Percentiles rank a stretch among this genome's conserved stretches.
phyloP scores from a whole-genome alignment of 2,888 invertebrate species.

The Apotomis betuletana region DNA sequence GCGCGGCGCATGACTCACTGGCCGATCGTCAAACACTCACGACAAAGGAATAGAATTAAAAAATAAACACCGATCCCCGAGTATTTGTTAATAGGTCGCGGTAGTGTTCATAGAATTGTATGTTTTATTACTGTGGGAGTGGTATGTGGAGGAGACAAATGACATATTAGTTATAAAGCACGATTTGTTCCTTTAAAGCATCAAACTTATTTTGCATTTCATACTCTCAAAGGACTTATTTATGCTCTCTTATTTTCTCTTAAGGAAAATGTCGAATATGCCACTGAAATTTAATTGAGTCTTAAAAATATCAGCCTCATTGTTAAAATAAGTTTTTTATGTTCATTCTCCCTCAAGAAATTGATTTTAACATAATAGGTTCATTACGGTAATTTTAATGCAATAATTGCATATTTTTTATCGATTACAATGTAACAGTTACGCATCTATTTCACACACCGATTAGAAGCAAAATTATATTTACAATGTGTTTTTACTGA shows the following conservation, averaged over 20 bases:
- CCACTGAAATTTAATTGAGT: no score
- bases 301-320: no score
- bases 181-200: no score
- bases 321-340: no score
- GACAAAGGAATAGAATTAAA: slow-evolving; percentile 73
- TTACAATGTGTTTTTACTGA: slow-evolving; percentile 56
- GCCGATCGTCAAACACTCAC: slow-evolving; percentile 77
- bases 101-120: slow-evolving; percentile 24
- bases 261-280: no score
- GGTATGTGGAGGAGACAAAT: not conserved
- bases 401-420: not conserved
- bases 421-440: not conserved
- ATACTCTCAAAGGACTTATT: no score
- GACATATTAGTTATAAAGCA: not conserved
- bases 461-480: slow-evolving; percentile 42
- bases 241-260: no score
- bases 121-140: slow-evolving; percentile 29
- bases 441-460: slow-evolving; percentile 36
- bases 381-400: not conserved
- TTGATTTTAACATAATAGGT: no score
- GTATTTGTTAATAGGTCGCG: slow-evolving; percentile 46
- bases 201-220: no score
- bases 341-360: no score
- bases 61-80: slow-evolving; percentile 64
- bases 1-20: slow-evolving; percentile 76